A percentile compares a stretch with the other conserved stretches of the same genome.
phyloP scores from a whole-genome alignment of 2,797 vertebrate genomes.

The Megalops cyprinoides region DNA sequence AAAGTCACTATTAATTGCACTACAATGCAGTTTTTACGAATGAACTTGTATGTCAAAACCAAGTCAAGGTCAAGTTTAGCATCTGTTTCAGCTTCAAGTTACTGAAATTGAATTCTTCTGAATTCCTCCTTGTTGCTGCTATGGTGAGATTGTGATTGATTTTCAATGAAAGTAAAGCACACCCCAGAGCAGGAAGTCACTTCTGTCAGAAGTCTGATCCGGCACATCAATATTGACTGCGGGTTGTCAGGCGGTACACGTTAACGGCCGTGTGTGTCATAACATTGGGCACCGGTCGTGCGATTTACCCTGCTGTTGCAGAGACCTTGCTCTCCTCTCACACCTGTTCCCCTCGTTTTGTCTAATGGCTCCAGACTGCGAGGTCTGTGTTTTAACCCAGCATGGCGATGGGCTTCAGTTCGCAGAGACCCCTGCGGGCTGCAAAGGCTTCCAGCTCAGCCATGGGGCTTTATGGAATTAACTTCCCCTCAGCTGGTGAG shows the following conservation, averaged over 20 bases:
- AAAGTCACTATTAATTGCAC: background rate
- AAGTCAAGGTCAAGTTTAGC: background rate
- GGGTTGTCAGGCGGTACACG: slow-evolving; percentile 56
- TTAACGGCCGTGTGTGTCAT: slow-evolving; percentile 20
- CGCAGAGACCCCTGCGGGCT: slow-evolving; percentile 17
- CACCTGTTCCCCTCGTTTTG: slow-evolving; percentile 46
- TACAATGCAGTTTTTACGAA: background rate
- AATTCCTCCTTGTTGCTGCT: background rate
- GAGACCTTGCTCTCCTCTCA: slow-evolving; percentile 52
- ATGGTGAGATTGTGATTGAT: slow-evolving; percentile 73
- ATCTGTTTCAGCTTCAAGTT: background rate
- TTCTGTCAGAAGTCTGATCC: slow-evolving; percentile 12
- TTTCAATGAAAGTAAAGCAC: slow-evolving; percentile 69
- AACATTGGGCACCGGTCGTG: slow-evolving; percentile 60
- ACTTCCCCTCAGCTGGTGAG: slow-evolving; percentile 44
- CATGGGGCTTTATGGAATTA: slow-evolving; percentile 41
- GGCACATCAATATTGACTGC: no score
- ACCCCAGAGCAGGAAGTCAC: slow-evolving; percentile 45
- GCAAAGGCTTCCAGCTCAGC: slow-evolving; percentile 6
- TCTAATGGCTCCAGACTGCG: slow-evolving; percentile 42
- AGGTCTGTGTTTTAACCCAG: slow-evolving; percentile 35
- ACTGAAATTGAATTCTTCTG: slow-evolving; percentile 20
- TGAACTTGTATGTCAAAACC: background rate
- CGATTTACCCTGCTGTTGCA: slow-evolving; percentile 44
- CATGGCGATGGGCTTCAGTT: background rate